These are phyloP conservation scores for Procambarus clarkii DNA, from an alignment of 1,140 invertebrate species.

Conservation along the genomic window DNA sequence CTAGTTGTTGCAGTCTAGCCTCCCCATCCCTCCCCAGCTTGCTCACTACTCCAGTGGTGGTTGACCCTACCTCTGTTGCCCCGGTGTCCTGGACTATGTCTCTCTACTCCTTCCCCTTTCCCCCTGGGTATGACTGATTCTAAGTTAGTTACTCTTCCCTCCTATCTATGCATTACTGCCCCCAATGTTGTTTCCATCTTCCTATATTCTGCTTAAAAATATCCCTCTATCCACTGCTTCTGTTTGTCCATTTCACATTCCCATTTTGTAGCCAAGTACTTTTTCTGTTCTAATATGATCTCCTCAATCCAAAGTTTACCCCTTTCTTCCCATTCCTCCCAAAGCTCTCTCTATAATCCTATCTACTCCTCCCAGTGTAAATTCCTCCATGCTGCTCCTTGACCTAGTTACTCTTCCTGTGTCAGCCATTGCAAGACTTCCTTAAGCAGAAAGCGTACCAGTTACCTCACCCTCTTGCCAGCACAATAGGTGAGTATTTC, in stretches of 20 bases:
- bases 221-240: too few relatives aligned
- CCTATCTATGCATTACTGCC: background rate
- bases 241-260: background rate
- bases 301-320: background rate
- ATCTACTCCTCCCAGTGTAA: background rate
- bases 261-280: background rate
- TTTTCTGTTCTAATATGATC: background rate
- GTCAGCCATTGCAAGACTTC: too few relatives aligned
- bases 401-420: background rate
- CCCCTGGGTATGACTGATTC: too few relatives aligned
- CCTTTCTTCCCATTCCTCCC: background rate
- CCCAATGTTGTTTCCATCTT: background rate
- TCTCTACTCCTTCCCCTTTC: too few relatives aligned
- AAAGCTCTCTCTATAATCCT: background rate
- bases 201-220: background rate
- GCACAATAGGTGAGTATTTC: too few relatives aligned
- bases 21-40: too few relatives aligned
- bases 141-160: background rate
- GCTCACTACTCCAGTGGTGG: too few relatives aligned
- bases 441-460: too few relatives aligned
- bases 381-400: background rate
- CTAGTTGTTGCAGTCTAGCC: too few relatives aligned
- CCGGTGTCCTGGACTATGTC: background rate
- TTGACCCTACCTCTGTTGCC: background rate
- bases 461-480: too few relatives aligned